Evolutionary conservation across 1,140 invertebrate species (phyloP), one percentile per base, ranked within the genome.

Genomic region (Triops cancriformis): DNA sequence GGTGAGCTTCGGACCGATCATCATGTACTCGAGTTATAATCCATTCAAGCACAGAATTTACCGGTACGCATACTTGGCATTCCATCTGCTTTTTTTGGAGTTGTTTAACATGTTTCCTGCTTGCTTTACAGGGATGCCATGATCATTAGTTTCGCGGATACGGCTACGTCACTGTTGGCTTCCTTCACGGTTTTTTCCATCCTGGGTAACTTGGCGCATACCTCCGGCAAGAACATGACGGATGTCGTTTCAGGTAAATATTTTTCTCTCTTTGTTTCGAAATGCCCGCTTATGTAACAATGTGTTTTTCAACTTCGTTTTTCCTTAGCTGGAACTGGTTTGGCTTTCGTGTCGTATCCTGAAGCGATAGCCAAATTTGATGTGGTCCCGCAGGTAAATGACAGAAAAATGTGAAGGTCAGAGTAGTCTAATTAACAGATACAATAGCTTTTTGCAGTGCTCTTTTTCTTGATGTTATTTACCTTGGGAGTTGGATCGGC

Each of bases 11-110:
- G 87, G 87, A n/a, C 84, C 85, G 7, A 82, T 88, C 26, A 84
- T 87, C 2, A 87, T 87, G 79, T 85, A 87, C n/a, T 84, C 86
- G 23, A 87, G 85, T 72, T 88, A 88, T 80, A 88, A 88, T 81
- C 83, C 83, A 28, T 88, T 87, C 78, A 80, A 84, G 11, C 85
- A 87, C 76, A 86, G 87, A 78, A 85, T 85, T 28, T 86, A 86
- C 81, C 85, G 84, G 86, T 87, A 84, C 80, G 26, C 11, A 27
- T 76, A 11, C 12, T 75, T 42, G 37, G 18, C 28, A 18, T 12
- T 64, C 12, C 23, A 14, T 3, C 11, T 23, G 37, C n/a, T 18
- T 75, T 9, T 74, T 43, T 76, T 12, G 41, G 14, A 12, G 27
- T 28, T 26, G 37, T 14, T 28, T 75, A 51, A 45, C 27, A 41